Base-by-base conservation (phyloP, 2,888 invertebrate species). In the Lasioglossum calceatum region DNA sequence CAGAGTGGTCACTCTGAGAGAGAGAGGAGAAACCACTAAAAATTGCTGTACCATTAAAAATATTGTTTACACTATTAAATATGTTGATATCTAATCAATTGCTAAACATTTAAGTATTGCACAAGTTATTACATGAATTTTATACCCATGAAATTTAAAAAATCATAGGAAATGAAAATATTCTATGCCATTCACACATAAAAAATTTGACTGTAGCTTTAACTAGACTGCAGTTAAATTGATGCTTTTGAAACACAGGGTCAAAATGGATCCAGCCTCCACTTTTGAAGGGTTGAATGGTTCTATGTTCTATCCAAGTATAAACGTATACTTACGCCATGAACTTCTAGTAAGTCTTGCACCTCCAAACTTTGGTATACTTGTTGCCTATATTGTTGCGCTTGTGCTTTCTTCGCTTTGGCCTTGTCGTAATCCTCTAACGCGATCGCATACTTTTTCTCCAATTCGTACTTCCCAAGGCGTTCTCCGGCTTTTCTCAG, bases 401-500 rank as follows among this genome's bases (percentile, higher is more conserved):
- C 98, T 95, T 99, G 97, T 85, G 97, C 97, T 92, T 99, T 98
- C 95, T 99, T 98, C 80, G 97, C 96, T 87, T 98, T 97, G 0
- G 99, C 99, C 86, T 98, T 97, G 92, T 99, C 98, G 94, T 98
- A 99, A 95, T 99, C 99, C 93, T 99, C 99, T 81, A 97, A 96
- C 67, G 98, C 98, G 3, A 99, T 98, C 0, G 99, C 99, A 82
- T 98, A 98, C 44, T 98, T 96, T 94, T 99, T 99, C 92, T 99
- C 98, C 79, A 99, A 96, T 87, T 99, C 97, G 96, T 98, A 98
- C 89, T 99, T 97, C 0, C 99, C 99, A 64, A 99, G 96, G 79
- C 98, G 97, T 94, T 99, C 98, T 0, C 99, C 99, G 0, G 98
- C 98, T 86, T 97, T 97, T 16, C 98, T 97, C 39, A 99, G 95